Evolutionary conservation across 2,797 vertebrate species (phyloP).

Genomic region (Remorina albescens): DNA sequence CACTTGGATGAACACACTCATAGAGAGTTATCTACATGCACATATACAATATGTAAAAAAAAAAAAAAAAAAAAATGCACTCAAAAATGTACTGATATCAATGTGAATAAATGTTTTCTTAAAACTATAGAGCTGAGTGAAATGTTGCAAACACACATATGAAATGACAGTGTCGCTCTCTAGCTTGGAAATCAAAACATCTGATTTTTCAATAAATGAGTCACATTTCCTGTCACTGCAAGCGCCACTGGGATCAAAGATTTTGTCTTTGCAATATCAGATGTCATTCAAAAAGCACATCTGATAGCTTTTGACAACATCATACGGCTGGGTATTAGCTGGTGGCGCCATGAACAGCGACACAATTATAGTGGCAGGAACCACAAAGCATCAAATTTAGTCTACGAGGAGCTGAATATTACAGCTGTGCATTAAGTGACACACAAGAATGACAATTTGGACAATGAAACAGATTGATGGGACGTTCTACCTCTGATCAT

Average conservation of each 20-base stretch:
- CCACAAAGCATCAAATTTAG: background rate
- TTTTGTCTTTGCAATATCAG: constrained; percentile 16
- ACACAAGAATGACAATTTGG: background rate
- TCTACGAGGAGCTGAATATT: background rate
- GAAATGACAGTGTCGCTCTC: constrained; percentile 1
- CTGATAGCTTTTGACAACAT: constrained; percentile 28
- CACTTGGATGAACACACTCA: constrained; percentile 45
- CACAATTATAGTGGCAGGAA: background rate
- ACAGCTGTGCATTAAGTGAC: background rate
- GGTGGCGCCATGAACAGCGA: background rate
- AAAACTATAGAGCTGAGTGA: constrained; percentile 59
- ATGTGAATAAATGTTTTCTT: constrained; percentile 86
- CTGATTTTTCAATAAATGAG: background rate
- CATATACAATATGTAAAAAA: constrained; percentile 73
- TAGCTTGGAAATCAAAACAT: background rate
- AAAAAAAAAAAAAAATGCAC: constrained; percentile 77
- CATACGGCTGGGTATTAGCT: background rate
- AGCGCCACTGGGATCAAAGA: background rate
- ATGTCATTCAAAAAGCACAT: background rate
- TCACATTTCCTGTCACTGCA: background rate
- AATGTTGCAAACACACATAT: constrained; percentile 14
- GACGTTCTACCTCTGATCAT: too few species aligned
- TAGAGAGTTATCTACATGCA: constrained; percentile 58
- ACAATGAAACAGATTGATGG: background rate
- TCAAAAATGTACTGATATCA: constrained; percentile 82